Evolutionary conservation across 2,797 vertebrate genomes (phyloP).

Genomic region (Characodon lateralis): DNA sequence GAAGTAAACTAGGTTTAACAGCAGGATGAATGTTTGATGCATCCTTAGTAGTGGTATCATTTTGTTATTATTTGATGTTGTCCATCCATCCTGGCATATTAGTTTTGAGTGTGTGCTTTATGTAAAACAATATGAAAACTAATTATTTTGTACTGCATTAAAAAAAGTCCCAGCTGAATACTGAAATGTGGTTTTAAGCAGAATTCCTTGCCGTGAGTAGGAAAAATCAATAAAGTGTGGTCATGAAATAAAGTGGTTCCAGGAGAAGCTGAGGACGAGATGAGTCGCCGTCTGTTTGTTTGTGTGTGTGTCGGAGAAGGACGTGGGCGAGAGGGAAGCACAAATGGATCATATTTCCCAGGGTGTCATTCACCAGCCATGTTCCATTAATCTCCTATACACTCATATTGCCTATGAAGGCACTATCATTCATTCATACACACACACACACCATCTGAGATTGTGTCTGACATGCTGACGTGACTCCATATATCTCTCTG

Average conservation of each 20-base stretch:
- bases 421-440: slow-evolving; percentile 46
- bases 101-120: not conserved
- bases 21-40: not conserved
- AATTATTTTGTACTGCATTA: not conserved
- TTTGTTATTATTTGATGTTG: not conserved
- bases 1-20: not conserved
- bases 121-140: not conserved
- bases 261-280: slow-evolving; percentile 2
- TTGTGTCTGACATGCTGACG: slow-evolving; percentile 14
- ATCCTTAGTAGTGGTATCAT: not conserved
- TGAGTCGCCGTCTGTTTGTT: not conserved
- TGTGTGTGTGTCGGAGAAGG: not conserved
- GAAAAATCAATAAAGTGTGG: slow-evolving; percentile 16
- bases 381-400: slow-evolving; percentile 63
- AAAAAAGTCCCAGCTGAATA: not conserved
- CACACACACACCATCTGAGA: slow-evolving; percentile 7
- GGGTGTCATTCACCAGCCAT: slow-evolving; percentile 61
- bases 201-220: not conserved
- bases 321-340: slow-evolving; percentile 12
- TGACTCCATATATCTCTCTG: slow-evolving; percentile 40
- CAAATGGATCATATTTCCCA: slow-evolving; percentile 66
- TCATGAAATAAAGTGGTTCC: slow-evolving; percentile 8
- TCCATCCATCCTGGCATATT: not conserved
- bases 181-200: not conserved
- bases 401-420: slow-evolving; percentile 57